Evolutionary conservation across 2,113 vertebrate genomes (phyloP), one percentile per base, ranked within the genome.

Genomic region (Cyprinodon variegatus): DNA sequence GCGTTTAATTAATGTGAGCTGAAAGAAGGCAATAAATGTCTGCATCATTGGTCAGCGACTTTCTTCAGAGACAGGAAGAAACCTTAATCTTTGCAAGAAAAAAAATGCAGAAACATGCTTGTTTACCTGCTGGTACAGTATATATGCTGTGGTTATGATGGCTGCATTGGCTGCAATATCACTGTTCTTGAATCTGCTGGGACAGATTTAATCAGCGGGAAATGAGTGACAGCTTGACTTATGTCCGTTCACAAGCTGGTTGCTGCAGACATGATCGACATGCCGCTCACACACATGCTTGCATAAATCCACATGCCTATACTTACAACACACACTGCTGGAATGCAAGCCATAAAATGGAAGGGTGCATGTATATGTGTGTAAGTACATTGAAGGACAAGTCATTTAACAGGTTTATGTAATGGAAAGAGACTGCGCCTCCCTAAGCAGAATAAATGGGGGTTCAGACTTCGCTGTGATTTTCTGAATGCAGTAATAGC

Each of bases 381-480:
- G 37, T 11, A 29, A 22, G 60, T 53, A 63, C 5, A 39, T 29
- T 76, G 77, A 72, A 69, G 74, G 86, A 81, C 83, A 86, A 64
- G 79, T 68, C 43, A 79, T 77, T 89, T 81, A 91, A 65, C 84
- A 87, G 86, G 72, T 86, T 68, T 63, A 70, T 79, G 66, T 61
- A 72, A 81, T 70, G 45, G 65, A 78, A 81, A 72, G 45, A 2
- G 83, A 84, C 72, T 71, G 53, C 73, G 72, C 79, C 53, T 79
- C 63, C 65, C 72, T 90, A 75, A 85, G 86, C 80, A 86, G 78
- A 90, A 88, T 83, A 60, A 68, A 65, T 61, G 70, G 82, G 72
- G 62, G 64, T 61, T 68, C 65, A 72, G 68, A 62, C 64, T 53
- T 39, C 14, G 11, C 38, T 3, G 61, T 38, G 9, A 61, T 37